These are phyloP conservation scores for Hipparchia sbordonii DNA, from an alignment of 2,888 invertebrate genomes.

Conservation along the genomic window DNA sequence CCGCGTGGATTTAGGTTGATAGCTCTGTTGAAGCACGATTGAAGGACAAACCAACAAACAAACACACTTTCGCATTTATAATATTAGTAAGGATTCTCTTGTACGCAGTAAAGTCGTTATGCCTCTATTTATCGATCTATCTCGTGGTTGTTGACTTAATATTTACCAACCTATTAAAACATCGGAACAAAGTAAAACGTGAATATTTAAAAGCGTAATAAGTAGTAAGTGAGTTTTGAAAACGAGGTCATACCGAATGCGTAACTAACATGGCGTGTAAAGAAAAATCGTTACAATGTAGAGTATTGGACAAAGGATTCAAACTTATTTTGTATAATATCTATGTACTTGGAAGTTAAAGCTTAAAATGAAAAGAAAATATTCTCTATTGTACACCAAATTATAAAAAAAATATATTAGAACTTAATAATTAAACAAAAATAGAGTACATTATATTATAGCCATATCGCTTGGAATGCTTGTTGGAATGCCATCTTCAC, in stretches of 20 bases:
- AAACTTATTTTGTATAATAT: neutral
- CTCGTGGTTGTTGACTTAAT: neutral
- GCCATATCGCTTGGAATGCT: too few species aligned
- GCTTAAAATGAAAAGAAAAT: too few species aligned
- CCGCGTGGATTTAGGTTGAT: too few species aligned
- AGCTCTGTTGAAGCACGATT: too few species aligned
- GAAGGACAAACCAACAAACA: too few species aligned
- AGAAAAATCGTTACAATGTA: slow-evolving; percentile 11
- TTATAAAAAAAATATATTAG: too few species aligned
- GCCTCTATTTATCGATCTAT: neutral
- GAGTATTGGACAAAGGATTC: neutral
- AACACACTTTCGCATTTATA: neutral
- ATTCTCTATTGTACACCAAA: too few species aligned
- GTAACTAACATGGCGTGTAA: neutral
- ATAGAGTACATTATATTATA: too few species aligned
- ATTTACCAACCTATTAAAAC: slow-evolving; percentile 4
- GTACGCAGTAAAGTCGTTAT: neutral
- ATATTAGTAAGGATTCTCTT: neutral
- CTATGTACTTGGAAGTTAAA: too few species aligned
- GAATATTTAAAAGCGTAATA: slow-evolving; percentile 14
- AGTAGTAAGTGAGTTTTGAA: neutral
- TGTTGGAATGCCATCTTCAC: too few species aligned
- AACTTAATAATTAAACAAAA: too few species aligned
- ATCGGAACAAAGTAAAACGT: slow-evolving; percentile 1
- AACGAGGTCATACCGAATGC: neutral